These are phyloP conservation scores for Eilema sororculum DNA, from an alignment of 2,888 invertebrate genomes.

Conservation along the genomic window DNA sequence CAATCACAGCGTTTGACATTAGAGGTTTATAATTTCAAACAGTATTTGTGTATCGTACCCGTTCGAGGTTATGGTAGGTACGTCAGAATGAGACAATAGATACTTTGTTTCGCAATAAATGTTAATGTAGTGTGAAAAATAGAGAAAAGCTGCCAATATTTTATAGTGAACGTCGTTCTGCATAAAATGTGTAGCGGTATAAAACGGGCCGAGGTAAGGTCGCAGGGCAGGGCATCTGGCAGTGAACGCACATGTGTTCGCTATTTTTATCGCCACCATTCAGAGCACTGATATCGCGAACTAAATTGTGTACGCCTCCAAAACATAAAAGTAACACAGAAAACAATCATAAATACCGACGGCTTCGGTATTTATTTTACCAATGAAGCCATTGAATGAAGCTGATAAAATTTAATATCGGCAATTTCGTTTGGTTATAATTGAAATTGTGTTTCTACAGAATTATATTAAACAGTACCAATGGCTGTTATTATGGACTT, in stretches of 20 bases:
- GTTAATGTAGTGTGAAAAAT: conserved; percentile 69
- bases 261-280: conserved; percentile 82
- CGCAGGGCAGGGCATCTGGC: conserved; percentile 86
- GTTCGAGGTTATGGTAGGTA: conserved; percentile 36
- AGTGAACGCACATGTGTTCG: conserved; percentile 73
- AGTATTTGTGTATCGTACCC: conserved; percentile 22
- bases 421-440: conserved; percentile 14
- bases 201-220: conserved; percentile 75
- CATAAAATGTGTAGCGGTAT: conserved; percentile 63
- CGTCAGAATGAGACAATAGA: conserved; percentile 56
- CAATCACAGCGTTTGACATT: conserved; percentile 53
- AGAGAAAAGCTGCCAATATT: conserved; percentile 66
- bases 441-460: conserved; percentile 2
- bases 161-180: conserved; percentile 60
- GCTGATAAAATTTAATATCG: conserved; percentile 28
- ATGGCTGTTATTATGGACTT: background rate
- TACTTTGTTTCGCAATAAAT: conserved; percentile 64
- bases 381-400: no score
- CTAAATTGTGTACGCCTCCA: conserved; percentile 58
- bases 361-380: conserved; percentile 14
- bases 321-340: conserved; percentile 44
- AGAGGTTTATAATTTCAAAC: conserved; percentile 39
- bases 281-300: conserved; percentile 74
- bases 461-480: background rate
- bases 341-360: conserved; percentile 29